phyloP scores from a whole-genome alignment of 2,113 vertebrate genomes.

The Entomyzon cyanotis region DNA sequence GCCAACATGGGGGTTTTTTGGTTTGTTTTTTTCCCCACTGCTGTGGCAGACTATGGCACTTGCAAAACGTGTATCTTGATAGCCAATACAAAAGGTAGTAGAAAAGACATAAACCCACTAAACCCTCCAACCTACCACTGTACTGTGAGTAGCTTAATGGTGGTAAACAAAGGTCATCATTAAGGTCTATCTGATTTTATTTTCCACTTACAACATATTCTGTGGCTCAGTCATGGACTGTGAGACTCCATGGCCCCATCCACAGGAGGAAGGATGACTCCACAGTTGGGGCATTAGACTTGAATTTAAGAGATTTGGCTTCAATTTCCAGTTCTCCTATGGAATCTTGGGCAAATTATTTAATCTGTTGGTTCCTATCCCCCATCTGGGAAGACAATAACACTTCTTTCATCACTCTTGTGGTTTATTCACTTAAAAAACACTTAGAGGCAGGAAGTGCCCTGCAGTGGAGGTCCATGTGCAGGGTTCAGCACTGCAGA shows the following conservation, averaged over 20 bases:
- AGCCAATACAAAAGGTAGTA: not conserved
- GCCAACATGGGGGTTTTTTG: not conserved
- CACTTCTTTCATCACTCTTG: not conserved
- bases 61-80: not conserved
- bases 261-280: not conserved
- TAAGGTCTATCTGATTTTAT: constrained; percentile 21
- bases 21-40: not conserved
- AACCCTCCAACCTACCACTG: not conserved
- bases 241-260: not conserved
- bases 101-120: not conserved
- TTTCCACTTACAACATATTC: constrained; percentile 18
- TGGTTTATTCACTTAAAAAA: not conserved
- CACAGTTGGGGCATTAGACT: not conserved
- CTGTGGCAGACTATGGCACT: not conserved
- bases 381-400: not conserved
- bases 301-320: not conserved
- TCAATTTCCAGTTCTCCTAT: not conserved
- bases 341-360: not conserved
- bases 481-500: not conserved
- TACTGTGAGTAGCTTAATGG: not conserved
- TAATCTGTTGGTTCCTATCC: not conserved
- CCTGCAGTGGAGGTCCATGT: not conserved
- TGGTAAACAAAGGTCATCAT: not conserved
- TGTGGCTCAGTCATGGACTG: not conserved
- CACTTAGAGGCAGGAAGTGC: not conserved